Conservation (phyloP, 2,797 vertebrate species). For the Sebastes melanostomus region DNA sequence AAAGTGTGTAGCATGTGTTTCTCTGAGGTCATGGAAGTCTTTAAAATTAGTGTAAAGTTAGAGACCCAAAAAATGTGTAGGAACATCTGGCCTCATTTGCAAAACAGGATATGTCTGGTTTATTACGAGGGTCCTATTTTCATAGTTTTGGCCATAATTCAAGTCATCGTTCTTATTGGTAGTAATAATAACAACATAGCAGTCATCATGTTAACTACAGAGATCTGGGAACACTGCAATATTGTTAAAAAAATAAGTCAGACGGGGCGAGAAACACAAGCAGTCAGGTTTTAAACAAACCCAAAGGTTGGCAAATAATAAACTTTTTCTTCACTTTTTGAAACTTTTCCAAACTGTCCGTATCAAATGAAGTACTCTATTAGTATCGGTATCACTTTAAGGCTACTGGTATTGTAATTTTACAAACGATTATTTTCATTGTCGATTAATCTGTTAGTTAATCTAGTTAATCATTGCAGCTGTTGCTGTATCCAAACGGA, state of each 20-base stretch:
- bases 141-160: background rate
- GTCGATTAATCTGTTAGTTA: too few species aligned
- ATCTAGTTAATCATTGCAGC: too few species aligned
- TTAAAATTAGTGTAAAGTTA: background rate
- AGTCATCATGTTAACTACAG: background rate
- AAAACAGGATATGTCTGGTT: background rate
- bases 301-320: too few species aligned
- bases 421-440: too few species aligned
- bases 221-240: background rate
- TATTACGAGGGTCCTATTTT: background rate
- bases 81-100: background rate
- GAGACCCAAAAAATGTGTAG: background rate
- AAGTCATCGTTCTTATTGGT: background rate
- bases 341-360: background rate
- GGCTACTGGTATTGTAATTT: too few species aligned
- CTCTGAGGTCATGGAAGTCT: conserved; percentile 24
- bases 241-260: background rate
- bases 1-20: background rate
- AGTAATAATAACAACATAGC: background rate
- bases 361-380: too few species aligned
- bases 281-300: background rate
- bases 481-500: background rate
- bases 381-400: too few species aligned
- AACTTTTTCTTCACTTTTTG: background rate
- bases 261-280: background rate